Evolutionary conservation across 1,140 invertebrate genomes (phyloP).

Genomic region (Panagrolaimus sp.): DNA sequence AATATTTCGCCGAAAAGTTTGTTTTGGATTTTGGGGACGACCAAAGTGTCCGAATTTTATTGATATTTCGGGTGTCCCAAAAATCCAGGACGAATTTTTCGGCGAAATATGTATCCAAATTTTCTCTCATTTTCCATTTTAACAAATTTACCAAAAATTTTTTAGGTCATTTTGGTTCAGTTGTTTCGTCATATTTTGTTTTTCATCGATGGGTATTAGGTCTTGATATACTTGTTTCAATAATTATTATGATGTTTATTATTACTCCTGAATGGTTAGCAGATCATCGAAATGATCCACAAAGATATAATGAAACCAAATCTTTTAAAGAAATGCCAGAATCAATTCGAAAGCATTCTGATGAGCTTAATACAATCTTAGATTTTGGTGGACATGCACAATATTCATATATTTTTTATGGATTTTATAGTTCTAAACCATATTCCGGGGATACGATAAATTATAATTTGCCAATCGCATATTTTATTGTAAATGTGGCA

Average conservation of each 20-base stretch:
- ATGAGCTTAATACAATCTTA: conserved; percentile 79
- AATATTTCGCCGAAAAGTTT: no score
- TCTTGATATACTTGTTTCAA: conserved; percentile 82
- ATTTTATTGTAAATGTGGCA: conserved; percentile 67
- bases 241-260: conserved; percentile 77
- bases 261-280: conserved; percentile 70
- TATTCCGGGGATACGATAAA: conserved; percentile 62
- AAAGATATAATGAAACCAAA: conserved; percentile 51
- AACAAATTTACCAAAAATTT: conserved; percentile 12
- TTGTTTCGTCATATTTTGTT: conserved; percentile 91
- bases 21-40: no score
- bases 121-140: not conserved
- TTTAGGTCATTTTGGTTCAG: conserved; percentile 80
- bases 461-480: conserved; percentile 73
- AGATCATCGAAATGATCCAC: conserved; percentile 38
- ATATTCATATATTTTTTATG: conserved; percentile 90
- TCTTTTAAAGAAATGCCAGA: conserved; percentile 72
- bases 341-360: conserved; percentile 72
- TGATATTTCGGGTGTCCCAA: no score
- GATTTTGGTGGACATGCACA: conserved; percentile 83
- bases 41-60: no score
- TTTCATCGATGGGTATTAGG: conserved; percentile 93
- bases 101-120: no score
- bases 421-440: conserved; percentile 79
- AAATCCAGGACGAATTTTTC: no score